Conservation (phyloP, 2,888 invertebrate species). For the Vesta saturnalis region DNA sequence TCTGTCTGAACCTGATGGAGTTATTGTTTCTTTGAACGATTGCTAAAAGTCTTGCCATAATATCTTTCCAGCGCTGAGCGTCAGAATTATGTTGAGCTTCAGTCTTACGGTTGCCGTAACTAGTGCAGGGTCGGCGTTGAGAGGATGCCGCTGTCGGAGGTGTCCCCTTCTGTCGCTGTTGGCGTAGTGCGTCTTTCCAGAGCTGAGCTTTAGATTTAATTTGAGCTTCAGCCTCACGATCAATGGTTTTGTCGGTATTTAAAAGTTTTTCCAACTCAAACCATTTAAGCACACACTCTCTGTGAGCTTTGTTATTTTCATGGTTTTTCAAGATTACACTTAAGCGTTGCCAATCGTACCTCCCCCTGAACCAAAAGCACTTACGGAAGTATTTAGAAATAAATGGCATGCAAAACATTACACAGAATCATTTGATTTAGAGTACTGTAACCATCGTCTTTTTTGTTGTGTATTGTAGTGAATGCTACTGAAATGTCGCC, state of each 20-base stretch:
- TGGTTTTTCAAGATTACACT: background rate
- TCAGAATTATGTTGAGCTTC: background rate
- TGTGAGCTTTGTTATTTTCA: background rate
- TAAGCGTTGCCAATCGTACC: background rate
- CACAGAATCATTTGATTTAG: background rate
- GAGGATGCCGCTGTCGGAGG: too few relatives aligned
- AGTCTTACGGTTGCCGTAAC: too few relatives aligned
- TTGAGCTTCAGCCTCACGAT: background rate
- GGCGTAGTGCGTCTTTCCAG: background rate
- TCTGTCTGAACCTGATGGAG: background rate
- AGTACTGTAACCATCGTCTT: background rate
- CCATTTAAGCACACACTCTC: background rate
- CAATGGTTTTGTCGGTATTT: background rate
- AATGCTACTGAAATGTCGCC: background rate
- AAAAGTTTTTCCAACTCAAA: background rate
- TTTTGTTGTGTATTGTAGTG: too few relatives aligned
- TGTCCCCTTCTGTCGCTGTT: too few relatives aligned
- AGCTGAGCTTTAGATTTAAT: background rate
- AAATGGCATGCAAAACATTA: background rate
- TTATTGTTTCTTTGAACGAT: background rate
- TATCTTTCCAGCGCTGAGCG: background rate
- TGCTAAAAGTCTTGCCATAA: background rate
- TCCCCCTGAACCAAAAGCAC: too few relatives aligned
- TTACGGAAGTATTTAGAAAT: background rate
- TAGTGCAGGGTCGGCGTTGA: too few relatives aligned